Conservation (phyloP, 2,888 invertebrate species). For the Sesia apiformis region DNA sequence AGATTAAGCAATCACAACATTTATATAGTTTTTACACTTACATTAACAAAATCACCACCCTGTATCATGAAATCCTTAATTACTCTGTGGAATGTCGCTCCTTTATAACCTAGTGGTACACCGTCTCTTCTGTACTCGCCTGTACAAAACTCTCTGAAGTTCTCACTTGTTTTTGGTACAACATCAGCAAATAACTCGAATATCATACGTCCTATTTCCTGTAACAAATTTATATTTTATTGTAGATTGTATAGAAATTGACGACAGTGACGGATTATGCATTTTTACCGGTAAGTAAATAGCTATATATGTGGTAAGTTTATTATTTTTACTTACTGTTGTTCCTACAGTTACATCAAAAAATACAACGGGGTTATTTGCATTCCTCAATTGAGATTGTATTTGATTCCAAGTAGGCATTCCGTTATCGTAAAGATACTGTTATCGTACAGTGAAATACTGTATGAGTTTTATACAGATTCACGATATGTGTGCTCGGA, state of each 20-base stretch:
- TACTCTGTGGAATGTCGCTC: conserved; percentile 96
- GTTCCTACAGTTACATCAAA: conserved; percentile 98
- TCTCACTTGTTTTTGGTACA: conserved; percentile 97
- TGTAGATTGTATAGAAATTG: not conserved
- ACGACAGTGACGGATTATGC: not conserved
- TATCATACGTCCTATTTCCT: conserved; percentile 98
- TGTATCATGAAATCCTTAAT: conserved; percentile 99
- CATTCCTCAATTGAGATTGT: conserved; percentile 89
- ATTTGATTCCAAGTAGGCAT: conserved; percentile 98
- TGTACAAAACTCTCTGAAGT: conserved; percentile 98
- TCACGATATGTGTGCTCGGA: too few species aligned
- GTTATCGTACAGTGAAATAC: not conserved
- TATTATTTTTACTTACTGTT: conserved; percentile 75
- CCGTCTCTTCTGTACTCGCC: conserved; percentile 98
- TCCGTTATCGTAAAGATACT: conserved; percentile 18
- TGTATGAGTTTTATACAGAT: too few species aligned
- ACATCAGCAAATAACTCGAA: conserved; percentile 98
- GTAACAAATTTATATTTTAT: conserved; percentile 13
- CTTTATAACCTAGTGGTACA: conserved; percentile 97
- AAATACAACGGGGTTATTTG: conserved; percentile 98
- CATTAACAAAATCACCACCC: conserved; percentile 99
- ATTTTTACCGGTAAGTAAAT: too few species aligned
- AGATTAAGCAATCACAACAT: too few species aligned
- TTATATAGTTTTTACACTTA: conserved; percentile 64
- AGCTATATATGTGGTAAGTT: not conserved